A percentile compares a stretch with the other conserved stretches of the same genome.
Evolutionary conservation across 2,888 invertebrate genomes (phyloP).

Genomic region (Eupithecia exiguata): DNA sequence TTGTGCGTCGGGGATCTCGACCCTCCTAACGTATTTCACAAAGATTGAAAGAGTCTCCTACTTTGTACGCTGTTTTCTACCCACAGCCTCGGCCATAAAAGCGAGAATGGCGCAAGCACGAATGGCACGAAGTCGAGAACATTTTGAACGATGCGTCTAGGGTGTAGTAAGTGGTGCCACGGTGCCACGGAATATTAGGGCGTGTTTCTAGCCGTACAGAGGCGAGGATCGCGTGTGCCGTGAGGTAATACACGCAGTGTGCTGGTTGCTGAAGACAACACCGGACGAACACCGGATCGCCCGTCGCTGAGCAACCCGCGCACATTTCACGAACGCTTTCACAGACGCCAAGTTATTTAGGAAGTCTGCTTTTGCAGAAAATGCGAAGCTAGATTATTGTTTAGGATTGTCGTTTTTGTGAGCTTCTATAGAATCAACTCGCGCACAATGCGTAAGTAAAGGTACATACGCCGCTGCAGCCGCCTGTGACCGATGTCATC

Average conservation of each 20-base stretch:
- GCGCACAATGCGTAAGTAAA: slow-evolving; percentile 1
- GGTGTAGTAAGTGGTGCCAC: slow-evolving; percentile 71
- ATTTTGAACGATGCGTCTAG: slow-evolving; percentile 75
- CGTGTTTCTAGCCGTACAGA: slow-evolving; percentile 55
- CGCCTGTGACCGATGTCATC: background rate
- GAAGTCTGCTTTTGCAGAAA: slow-evolving; percentile 35
- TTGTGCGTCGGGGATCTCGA: slow-evolving; percentile 79
- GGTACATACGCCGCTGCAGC: slow-evolving; percentile 18
- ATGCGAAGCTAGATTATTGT: slow-evolving; percentile 26
- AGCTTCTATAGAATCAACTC: background rate
- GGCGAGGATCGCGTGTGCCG: slow-evolving; percentile 60
- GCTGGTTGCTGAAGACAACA: slow-evolving; percentile 79
- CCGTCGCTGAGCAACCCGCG: slow-evolving; percentile 72
- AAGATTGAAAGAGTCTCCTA: slow-evolving; percentile 62
- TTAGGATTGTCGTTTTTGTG: slow-evolving; percentile 33
- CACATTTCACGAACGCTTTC: slow-evolving; percentile 65
- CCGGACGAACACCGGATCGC: slow-evolving; percentile 76
- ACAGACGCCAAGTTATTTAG: slow-evolving; percentile 52
- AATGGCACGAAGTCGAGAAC: slow-evolving; percentile 74
- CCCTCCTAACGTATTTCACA: slow-evolving; percentile 60
- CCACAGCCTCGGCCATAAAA: slow-evolving; percentile 54
- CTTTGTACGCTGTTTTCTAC: slow-evolving; percentile 52
- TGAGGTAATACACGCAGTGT: slow-evolving; percentile 64
- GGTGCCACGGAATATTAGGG: slow-evolving; percentile 60
- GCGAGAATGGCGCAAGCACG: slow-evolving; percentile 59